Conservation (phyloP, 2,888 invertebrate species). For the Carcina quercana region DNA sequence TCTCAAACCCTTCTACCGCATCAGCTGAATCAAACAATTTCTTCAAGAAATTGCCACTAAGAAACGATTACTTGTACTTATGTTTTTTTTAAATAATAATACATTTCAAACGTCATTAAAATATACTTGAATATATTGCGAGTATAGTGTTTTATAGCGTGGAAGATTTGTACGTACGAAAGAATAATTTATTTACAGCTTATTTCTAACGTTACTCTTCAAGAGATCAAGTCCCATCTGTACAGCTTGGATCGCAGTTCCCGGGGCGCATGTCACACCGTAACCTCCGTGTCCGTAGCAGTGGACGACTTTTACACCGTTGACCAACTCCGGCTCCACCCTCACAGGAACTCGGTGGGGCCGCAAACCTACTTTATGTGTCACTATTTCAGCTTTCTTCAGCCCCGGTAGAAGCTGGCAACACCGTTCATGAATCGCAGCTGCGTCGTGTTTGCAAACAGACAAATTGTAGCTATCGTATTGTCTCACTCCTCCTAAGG, state of each 20-base stretch:
- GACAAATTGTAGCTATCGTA: conserved; percentile 83
- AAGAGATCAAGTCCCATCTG: conserved; percentile 76
- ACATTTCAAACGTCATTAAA: no score
- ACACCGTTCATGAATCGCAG: conserved; percentile 87
- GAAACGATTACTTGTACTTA: background rate
- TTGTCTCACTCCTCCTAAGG: conserved; percentile 90
- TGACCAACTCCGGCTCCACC: conserved; percentile 78
- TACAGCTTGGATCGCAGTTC: conserved; percentile 87
- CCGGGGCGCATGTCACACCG: conserved; percentile 92
- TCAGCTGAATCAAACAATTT: no score
- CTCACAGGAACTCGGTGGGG: conserved; percentile 85
- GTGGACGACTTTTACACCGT: conserved; percentile 81
- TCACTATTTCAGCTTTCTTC: conserved; percentile 71
- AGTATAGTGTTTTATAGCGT: no score
- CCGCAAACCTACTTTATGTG: conserved; percentile 84
- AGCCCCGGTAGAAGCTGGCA: conserved; percentile 82
- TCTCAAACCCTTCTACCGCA: no score
- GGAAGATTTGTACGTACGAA: no score
- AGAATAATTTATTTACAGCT: no score
- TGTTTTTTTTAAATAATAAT: no score
- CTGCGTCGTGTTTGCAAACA: conserved; percentile 81
- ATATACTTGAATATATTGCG: no score
- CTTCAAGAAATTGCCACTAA: no score
- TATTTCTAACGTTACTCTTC: conserved; percentile 37
- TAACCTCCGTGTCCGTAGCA: conserved; percentile 98